These are phyloP conservation scores for Drosophila phalerata DNA, from an alignment of 2,888 invertebrate species.

Conservation along the genomic window DNA sequence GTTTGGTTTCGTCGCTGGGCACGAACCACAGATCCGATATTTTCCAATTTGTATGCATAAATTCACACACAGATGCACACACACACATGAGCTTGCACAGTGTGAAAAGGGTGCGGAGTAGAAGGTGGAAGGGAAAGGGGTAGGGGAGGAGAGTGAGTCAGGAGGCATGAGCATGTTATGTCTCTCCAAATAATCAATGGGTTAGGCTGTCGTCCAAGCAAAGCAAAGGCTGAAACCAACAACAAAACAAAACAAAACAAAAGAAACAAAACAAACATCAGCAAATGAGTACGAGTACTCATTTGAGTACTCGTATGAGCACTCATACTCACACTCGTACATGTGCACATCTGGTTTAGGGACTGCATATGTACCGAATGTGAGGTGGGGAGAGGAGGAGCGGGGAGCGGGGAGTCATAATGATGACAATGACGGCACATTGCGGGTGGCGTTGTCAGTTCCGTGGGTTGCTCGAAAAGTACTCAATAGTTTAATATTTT, in stretches of 20 bases:
- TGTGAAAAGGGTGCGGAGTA: conserved; percentile 23
- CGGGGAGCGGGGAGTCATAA: conserved; percentile 38
- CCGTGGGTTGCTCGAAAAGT: conserved; percentile 42
- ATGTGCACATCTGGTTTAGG: conserved; percentile 80
- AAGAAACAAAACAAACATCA: conserved; percentile 72
- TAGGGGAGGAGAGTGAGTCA: conserved; percentile 2
- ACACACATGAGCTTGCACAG: not conserved
- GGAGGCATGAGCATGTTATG: conserved; percentile 18
- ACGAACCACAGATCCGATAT: conserved; percentile 84
- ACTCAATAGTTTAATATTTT: not conserved
- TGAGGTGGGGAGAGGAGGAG: conserved; percentile 24
- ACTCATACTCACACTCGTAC: conserved; percentile 20
- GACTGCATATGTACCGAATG: conserved; percentile 15
- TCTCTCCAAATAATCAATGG: conserved; percentile 46
- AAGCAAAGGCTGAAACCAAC: conserved; percentile 24
- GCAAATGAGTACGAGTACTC: conserved; percentile 36
- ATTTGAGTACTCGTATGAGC: conserved; percentile 29
- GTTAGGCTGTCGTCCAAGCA: conserved; percentile 38
- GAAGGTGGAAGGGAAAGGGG: not conserved
- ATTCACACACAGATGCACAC: conserved; percentile 71
- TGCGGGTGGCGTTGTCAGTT: conserved; percentile 50
- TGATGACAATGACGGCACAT: conserved; percentile 57
- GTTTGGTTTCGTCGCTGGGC: conserved; percentile 62
- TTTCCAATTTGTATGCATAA: conserved; percentile 81
- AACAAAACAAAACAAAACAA: conserved; percentile 62